These are phyloP conservation scores for Chelonia mydas DNA, from an alignment of 2,797 vertebrate genomes.

Conservation along the genomic window DNA sequence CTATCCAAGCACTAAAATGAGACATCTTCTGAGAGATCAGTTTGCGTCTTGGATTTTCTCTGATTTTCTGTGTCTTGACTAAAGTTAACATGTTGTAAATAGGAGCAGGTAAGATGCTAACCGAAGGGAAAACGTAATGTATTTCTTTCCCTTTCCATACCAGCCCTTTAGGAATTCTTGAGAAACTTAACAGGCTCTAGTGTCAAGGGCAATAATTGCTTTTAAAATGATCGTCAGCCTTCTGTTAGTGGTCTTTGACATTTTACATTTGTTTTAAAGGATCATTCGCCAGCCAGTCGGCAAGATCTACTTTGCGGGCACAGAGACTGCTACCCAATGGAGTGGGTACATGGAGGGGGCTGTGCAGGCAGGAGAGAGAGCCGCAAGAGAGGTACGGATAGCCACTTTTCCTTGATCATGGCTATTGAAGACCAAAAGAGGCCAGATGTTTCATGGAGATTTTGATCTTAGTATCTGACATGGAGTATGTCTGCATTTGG, in stretches of 20 bases:
- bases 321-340: constrained; percentile 85
- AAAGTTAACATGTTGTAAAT: background rate
- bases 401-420: background rate
- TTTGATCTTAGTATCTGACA: background rate
- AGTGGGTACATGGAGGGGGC: constrained; percentile 88
- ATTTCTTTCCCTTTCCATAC: background rate
- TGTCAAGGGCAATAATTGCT: background rate
- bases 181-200: fast-evolving
- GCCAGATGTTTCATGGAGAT: background rate
- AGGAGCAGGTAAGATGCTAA: background rate
- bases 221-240: background rate
- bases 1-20: constrained; percentile 17
- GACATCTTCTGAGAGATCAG: background rate
- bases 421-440: background rate
- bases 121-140: background rate
- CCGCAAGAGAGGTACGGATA: constrained; percentile 83
- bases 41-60: constrained; percentile 26
- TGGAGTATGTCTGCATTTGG: background rate
- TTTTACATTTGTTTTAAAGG: constrained; percentile 73
- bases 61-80: background rate
- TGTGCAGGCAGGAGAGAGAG: constrained; percentile 84
- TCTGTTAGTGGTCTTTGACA: constrained; percentile 18
- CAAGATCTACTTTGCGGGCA: constrained; percentile 85
- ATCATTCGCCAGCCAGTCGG: constrained; percentile 82
- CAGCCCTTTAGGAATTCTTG: background rate